phyloP scores from a whole-genome alignment of 2,113 vertebrate species.

The Australoheros scitulus region DNA sequence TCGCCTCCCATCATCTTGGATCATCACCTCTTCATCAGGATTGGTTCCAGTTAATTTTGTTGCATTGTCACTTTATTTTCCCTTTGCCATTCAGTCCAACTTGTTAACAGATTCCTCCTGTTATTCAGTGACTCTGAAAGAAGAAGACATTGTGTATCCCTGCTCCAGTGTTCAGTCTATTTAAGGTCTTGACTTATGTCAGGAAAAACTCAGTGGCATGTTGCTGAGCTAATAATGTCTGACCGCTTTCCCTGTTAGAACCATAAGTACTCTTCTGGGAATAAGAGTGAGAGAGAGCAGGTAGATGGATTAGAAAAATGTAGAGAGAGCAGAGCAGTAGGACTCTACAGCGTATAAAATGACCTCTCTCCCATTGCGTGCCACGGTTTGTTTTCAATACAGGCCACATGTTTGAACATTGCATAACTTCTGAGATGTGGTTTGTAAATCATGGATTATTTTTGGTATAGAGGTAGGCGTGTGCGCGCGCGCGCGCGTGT shows the following conservation, averaged over 20 bases:
- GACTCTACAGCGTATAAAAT: slow-evolving; percentile 46
- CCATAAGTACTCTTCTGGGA: slow-evolving; percentile 54
- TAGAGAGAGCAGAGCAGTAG: slow-evolving; percentile 3
- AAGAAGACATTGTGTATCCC: slow-evolving; percentile 31
- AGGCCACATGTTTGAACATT: slow-evolving; percentile 78
- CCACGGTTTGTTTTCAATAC: slow-evolving; percentile 76
- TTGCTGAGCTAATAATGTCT: slow-evolving; percentile 68
- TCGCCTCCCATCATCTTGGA: background rate
- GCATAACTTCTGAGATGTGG: slow-evolving; percentile 73
- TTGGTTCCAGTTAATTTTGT: slow-evolving; percentile 9
- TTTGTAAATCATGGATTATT: slow-evolving; percentile 75
- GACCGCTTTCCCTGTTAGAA: slow-evolving; percentile 54
- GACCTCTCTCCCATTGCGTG: slow-evolving; percentile 77
- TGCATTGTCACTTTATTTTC: slow-evolving; percentile 11
- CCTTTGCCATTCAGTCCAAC: background rate
- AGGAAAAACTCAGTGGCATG: slow-evolving; percentile 60
- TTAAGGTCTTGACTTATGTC: slow-evolving; percentile 60
- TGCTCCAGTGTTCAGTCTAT: slow-evolving; percentile 45
- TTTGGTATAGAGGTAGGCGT: slow-evolving; percentile 33
- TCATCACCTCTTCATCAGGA: slow-evolving; percentile 26
- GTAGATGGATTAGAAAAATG: slow-evolving; percentile 15
- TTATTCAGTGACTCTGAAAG: slow-evolving; percentile 35
- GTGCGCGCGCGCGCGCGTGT: background rate
- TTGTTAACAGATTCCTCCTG: background rate
- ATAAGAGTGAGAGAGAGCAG: slow-evolving; percentile 9